These are phyloP conservation scores for Cecidostiba fungosa DNA, from an alignment of 2,888 invertebrate genomes.

Conservation along the genomic window DNA sequence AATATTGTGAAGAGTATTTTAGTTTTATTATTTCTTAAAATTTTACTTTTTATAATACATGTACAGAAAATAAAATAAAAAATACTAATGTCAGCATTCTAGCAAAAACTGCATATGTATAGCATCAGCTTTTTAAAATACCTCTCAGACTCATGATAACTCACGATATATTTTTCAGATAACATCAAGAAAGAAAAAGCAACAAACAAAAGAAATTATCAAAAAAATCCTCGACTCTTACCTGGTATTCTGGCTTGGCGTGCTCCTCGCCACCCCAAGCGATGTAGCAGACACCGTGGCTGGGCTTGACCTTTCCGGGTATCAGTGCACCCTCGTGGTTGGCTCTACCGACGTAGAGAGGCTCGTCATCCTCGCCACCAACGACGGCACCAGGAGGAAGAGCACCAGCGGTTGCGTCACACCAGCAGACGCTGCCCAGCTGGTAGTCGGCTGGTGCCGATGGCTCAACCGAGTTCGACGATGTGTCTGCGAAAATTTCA, in stretches of 20 bases:
- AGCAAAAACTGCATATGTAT: no score
- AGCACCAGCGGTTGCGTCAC: slow-evolving; percentile 84
- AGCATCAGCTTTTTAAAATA: no score
- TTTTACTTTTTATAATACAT: no score
- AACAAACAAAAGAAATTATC: no score
- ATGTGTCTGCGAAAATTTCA: slow-evolving; percentile 61
- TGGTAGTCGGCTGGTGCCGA: slow-evolving; percentile 71
- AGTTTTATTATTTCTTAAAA: no score
- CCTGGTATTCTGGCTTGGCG: slow-evolving; percentile 86
- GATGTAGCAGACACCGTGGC: slow-evolving; percentile 86
- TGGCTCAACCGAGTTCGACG: slow-evolving; percentile 62
- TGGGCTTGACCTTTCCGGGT: slow-evolving; percentile 89
- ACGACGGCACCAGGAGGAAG: slow-evolving; percentile 89
- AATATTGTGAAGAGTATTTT: neutral
- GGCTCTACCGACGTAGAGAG: slow-evolving; percentile 86
- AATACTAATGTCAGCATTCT: no score
- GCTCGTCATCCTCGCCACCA: slow-evolving; percentile 84
- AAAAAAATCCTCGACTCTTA: slow-evolving; percentile 68
- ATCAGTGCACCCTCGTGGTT: slow-evolving; percentile 87
- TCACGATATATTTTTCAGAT: no score
- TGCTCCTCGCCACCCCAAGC: slow-evolving; percentile 90
- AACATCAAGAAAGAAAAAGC: no score
- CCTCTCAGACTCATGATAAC: no score
- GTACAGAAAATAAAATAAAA: no score
- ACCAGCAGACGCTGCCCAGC: slow-evolving; percentile 83